A percentile compares a stretch with the other conserved stretches of the same genome.
phyloP scores from a whole-genome alignment of 2,113 vertebrate species.

The Ahaetulla prasina region DNA sequence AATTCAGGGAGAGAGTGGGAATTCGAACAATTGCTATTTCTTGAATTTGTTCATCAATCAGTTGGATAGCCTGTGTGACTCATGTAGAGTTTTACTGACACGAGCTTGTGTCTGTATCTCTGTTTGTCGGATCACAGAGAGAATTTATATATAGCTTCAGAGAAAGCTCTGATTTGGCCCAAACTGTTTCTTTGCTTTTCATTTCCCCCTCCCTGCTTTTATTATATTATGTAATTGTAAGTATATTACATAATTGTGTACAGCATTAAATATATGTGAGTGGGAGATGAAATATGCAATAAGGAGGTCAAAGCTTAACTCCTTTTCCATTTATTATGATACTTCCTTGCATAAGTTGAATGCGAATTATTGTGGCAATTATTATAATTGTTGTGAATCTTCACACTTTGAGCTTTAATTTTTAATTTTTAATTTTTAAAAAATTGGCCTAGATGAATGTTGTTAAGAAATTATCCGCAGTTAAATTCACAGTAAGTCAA shows the following conservation, averaged over 20 bases:
- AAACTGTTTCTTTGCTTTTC: conserved; percentile 29
- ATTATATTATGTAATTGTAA: conserved; percentile 33
- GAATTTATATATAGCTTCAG: not conserved
- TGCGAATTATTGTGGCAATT: conserved; percentile 10
- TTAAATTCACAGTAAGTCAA: not conserved
- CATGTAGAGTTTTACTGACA: conserved; percentile 12
- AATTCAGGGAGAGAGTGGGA: not conserved
- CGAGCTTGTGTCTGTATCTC: not conserved
- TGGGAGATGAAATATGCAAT: conserved; percentile 4
- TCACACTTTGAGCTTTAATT: not conserved
- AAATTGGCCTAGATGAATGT: not conserved
- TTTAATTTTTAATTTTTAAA: not conserved
- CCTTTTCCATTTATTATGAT: conserved; percentile 2
- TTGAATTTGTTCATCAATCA: conserved; percentile 1
- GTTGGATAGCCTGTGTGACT: not conserved
- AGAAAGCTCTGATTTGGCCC: conserved; percentile 18
- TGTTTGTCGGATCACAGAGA: not conserved
- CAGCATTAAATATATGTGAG: not conserved
- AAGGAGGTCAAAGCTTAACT: conserved; percentile 10
- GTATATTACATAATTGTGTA: not conserved
- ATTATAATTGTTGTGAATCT: conserved; percentile 29
- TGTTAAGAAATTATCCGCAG: not conserved
- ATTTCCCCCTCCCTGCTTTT: conserved; percentile 18
- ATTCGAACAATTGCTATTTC: not conserved
- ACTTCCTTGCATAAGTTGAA: not conserved